Evolutionary conservation across 2,888 invertebrate genomes (phyloP).

Genomic region (Ophion ventricosus): DNA sequence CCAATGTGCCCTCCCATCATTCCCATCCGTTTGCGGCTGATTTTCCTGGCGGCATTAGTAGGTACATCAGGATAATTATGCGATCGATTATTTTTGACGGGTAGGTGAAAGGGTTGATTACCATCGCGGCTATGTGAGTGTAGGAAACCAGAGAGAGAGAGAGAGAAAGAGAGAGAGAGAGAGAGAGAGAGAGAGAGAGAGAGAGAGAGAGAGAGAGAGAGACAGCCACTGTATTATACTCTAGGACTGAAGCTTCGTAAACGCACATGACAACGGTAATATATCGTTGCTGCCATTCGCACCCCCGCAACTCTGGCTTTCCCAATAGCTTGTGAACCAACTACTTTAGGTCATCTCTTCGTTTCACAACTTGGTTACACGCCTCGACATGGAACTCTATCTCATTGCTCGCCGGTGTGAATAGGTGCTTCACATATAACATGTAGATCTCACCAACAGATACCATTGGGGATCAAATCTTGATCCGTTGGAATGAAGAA

Average conservation of each 20-base stretch:
- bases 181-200: not conserved
- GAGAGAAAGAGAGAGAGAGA: not conserved
- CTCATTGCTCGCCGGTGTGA: not conserved
- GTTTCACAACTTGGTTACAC: not conserved
- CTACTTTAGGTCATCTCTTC: not conserved
- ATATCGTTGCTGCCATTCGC: not conserved
- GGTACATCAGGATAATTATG: constrained; percentile 80
- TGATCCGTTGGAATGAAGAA: not conserved
- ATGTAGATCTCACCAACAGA: not conserved
- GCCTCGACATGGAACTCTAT: not conserved
- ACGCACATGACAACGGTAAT: constrained; percentile 9
- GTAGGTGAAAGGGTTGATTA: constrained; percentile 27
- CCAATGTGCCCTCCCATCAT: constrained; percentile 44
- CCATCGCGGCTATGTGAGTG: constrained; percentile 13
- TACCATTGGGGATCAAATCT: not conserved
- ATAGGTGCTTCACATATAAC: not conserved
- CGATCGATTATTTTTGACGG: constrained; percentile 78
- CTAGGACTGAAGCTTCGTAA: constrained; percentile 20
- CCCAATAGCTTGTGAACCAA: not conserved
- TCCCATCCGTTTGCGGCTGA: constrained; percentile 62
- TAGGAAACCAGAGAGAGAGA: constrained; percentile 24
- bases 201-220: not conserved
- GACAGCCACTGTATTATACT: constrained; percentile 19
- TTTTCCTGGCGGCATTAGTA: constrained; percentile 76
- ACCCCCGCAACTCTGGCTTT: not conserved